Percentiles rank a stretch among this genome's conserved stretches.
These are phyloP conservation scores for Poeciliopsis retropinna DNA, from an alignment of 2,113 vertebrate genomes.

Conservation along the genomic window DNA sequence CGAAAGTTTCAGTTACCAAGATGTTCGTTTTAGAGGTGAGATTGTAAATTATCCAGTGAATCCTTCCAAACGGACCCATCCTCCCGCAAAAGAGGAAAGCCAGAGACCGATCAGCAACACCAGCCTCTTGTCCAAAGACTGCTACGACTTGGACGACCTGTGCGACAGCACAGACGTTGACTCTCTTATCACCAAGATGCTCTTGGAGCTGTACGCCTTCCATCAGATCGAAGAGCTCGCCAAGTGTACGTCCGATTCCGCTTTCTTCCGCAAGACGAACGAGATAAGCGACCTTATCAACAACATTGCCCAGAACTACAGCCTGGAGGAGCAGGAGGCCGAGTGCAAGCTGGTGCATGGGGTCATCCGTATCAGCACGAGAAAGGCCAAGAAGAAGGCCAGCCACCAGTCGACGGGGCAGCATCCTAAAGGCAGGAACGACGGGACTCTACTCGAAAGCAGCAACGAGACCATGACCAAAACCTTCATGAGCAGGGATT, in stretches of 20 bases:
- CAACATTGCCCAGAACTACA: slow-evolving; percentile 97
- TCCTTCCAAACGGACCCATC: slow-evolving; percentile 72
- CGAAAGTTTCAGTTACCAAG: slow-evolving; percentile 91
- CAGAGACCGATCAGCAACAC: slow-evolving; percentile 89
- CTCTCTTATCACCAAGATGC: slow-evolving; percentile 94
- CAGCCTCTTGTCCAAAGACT: slow-evolving; percentile 84
- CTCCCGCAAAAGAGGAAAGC: slow-evolving; percentile 85
- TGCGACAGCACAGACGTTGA: slow-evolving; percentile 92
- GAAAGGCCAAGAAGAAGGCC: slow-evolving; percentile 81
- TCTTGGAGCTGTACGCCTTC: slow-evolving; percentile 95
- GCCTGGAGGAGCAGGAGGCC: slow-evolving; percentile 95
- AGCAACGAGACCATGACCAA: slow-evolving; percentile 93
- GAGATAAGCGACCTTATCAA: slow-evolving; percentile 98
- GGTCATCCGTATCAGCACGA: slow-evolving; percentile 97
- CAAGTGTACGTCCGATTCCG: slow-evolving; percentile 95
- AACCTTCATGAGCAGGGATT: slow-evolving; percentile 87
- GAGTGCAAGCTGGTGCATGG: slow-evolving; percentile 95
- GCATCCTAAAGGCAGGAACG: slow-evolving; percentile 71
- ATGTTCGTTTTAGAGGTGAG: slow-evolving; percentile 91
- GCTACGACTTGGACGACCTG: slow-evolving; percentile 87
- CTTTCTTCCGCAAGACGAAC: slow-evolving; percentile 96
- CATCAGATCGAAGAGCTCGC: slow-evolving; percentile 99
- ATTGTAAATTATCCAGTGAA: slow-evolving; percentile 79
- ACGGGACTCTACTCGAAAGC: slow-evolving; percentile 86
- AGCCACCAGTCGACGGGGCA: too few species aligned